Evolutionary conservation across 2,113 vertebrate genomes (phyloP).

Genomic region (Erpornis zantholeuca): DNA sequence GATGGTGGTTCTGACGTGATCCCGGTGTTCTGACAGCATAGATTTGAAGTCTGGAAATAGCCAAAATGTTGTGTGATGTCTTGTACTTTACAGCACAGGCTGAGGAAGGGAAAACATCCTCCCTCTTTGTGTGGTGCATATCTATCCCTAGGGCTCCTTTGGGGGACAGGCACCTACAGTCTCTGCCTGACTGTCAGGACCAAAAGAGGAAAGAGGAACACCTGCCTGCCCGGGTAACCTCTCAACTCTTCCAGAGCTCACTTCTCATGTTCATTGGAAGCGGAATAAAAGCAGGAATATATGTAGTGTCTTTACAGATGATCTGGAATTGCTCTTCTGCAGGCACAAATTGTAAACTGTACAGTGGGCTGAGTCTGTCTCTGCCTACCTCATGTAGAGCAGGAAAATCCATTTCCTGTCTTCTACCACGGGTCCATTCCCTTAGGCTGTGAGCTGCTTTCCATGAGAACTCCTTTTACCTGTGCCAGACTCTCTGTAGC

Average conservation of each 20-base stretch:
- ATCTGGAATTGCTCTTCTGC: background rate
- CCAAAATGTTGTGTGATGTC: background rate
- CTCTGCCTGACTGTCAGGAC: background rate
- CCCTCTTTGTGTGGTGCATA: background rate
- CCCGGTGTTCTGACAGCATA: background rate
- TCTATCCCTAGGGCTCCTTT: background rate
- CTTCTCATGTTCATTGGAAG: background rate
- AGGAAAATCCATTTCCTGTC: background rate
- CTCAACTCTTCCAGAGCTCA: background rate
- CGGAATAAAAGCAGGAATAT: background rate
- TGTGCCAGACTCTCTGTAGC: background rate
- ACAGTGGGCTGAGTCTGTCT: background rate
- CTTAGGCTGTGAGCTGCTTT: background rate
- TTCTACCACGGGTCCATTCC: background rate
- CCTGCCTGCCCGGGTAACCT: background rate
- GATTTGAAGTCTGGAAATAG: background rate
- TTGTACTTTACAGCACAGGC: background rate
- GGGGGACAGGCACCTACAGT: background rate
- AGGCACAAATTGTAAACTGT: background rate
- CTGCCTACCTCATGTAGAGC: accelerated
- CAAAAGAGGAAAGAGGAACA: background rate
- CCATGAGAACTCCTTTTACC: background rate
- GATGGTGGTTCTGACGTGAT: background rate
- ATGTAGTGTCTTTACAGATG: background rate
- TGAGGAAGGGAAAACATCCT: background rate